Base-by-base conservation (phyloP, 2,797 vertebrate genomes). In the Sorex maritimensis region DNA sequence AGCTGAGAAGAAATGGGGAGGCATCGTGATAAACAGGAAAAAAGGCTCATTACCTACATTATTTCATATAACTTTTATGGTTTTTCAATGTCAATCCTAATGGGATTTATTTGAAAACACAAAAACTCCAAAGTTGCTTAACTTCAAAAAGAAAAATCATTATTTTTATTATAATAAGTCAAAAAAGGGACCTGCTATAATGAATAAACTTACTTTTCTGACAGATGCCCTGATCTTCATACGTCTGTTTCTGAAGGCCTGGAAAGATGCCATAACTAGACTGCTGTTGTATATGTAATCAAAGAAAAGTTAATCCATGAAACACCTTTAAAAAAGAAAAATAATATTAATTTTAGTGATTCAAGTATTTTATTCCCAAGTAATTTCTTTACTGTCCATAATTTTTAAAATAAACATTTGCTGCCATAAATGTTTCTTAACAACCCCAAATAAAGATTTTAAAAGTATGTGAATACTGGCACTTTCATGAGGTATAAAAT, bases 251-350 rank as follows among this genome's bases (percentile, higher is more conserved):
- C 98, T 98, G 93, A 98, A 97, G 93, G 98, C 98, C 92, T 98
- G 91, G 58, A 98, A 98, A 81, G 97, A 92, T 41, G 99, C 99
- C 99, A 99, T 99, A 75, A 94, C 96, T 95, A 87, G 93, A 71
- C 44, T 87, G 89, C 77, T 96, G 95, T 68, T 79, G 87, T 78
- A 72, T 46, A 61, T 67, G 79, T 6, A 65, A 93, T 86, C 91
- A 93, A 68, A 97, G 96, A 97, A 38, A 89, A 95, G 82, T 95
- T 98, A 97, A 97, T 97, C 98, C 98, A 98, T 81, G 34, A 88
- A 93, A 95, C 1, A 80, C 95, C 98, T 98, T 93, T 0, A 58
- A 28, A 96, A 90, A 96, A 81, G 88, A 96, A 92, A 81, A 92
- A 44, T 38, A 89, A 86, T 77, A 86, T 19, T 94, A 28, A 83